Evolutionary conservation across 2,113 vertebrate genomes (phyloP).

Genomic region (Ursus arctos): DNA sequence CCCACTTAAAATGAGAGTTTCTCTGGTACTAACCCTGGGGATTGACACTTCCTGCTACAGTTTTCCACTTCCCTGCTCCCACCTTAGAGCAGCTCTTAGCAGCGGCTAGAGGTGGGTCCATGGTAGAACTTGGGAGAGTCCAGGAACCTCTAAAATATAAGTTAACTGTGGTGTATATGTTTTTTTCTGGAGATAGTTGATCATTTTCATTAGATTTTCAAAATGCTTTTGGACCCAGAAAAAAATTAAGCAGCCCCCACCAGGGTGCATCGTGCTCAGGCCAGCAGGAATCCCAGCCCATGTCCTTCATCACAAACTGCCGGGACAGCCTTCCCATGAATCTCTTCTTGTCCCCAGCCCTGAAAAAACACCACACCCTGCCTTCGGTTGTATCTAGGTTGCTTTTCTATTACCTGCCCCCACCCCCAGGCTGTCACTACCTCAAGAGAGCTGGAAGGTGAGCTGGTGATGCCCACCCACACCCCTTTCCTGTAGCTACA

Average conservation of each 20-base stretch:
- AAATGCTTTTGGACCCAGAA: conserved; percentile 14
- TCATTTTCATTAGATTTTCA: conserved; percentile 44
- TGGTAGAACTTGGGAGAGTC: neutral
- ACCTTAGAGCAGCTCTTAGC: neutral
- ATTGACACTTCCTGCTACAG: neutral
- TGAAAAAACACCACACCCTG: neutral
- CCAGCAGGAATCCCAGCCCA: neutral
- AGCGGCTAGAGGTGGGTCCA: neutral
- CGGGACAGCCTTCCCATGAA: neutral
- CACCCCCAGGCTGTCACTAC: neutral
- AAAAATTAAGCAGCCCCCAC: neutral
- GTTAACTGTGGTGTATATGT: neutral
- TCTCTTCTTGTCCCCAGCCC: neutral
- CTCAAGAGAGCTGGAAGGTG: neutral
- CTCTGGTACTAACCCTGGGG: neutral
- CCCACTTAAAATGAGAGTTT: neutral
- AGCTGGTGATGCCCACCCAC: neutral
- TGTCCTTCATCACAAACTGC: neutral
- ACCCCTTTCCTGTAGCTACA: neutral
- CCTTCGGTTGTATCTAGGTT: neutral
- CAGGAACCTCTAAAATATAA: neutral
- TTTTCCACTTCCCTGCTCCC: neutral
- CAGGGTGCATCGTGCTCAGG: neutral
- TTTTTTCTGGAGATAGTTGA: neutral
- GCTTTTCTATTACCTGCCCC: neutral